Conservation (phyloP, 2,113 vertebrate genomes). For the human (Homo sapiens) region GRCh38 chr15:22648001-22648500, state of each 20-base stretch:
- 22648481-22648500: neutral
- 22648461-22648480: neutral
- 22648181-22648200: neutral
- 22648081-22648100: neutral
- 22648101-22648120: neutral
- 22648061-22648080: neutral
- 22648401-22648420: neutral
- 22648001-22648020: too few species aligned
- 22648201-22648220: neutral
- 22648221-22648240: too few species aligned
- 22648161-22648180: neutral
- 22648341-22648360: too few species aligned
- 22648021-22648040: too few species aligned
- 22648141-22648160: neutral
- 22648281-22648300: too few species aligned
- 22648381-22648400: neutral
- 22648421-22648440: neutral
- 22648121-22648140: neutral
- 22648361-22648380: too few species aligned
- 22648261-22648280: too few species aligned
- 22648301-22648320: too few species aligned
- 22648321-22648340: too few species aligned
- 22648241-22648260: too few species aligned
- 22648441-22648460: neutral
- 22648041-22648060: too few species aligned